These are phyloP conservation scores for Nerophis ophidion DNA, from an alignment of 2,113 vertebrate genomes.

Conservation along the genomic window DNA sequence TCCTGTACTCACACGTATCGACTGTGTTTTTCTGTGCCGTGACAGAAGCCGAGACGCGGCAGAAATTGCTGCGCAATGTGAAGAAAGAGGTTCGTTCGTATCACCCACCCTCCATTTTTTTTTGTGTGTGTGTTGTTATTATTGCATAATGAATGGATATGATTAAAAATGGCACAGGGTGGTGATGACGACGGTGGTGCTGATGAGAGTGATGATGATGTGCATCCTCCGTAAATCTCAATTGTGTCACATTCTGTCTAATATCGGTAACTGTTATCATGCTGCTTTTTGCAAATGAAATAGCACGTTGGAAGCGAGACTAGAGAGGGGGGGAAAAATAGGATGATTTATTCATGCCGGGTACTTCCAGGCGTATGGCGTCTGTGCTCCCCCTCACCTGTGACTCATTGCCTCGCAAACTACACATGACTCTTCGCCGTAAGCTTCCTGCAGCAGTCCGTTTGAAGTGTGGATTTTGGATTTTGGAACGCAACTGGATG, in stretches of 20 bases:
- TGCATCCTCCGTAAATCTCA: no score
- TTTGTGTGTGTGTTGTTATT: no score
- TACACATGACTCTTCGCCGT: conserved; percentile 26
- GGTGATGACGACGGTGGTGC: conserved; percentile 14
- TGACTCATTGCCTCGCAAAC: conserved; percentile 63
- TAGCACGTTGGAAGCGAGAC: no score
- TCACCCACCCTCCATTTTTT: background rate
- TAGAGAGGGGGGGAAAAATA: conserved; percentile 13
- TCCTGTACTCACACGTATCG: conserved; percentile 17
- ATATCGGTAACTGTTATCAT: no score
- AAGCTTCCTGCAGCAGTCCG: conserved; percentile 32
- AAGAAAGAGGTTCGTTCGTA: conserved; percentile 84
- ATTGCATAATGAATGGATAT: background rate
- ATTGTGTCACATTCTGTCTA: no score
- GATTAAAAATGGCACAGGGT: background rate
- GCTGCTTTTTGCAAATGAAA: no score
- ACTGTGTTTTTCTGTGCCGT: conserved; percentile 55
- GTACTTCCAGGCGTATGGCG: conserved; percentile 29
- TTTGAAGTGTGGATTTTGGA: no score
- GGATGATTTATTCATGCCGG: conserved; percentile 44
- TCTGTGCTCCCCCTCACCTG: conserved; percentile 53
- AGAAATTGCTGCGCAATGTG: conserved; percentile 86
- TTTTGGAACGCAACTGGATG: background rate
- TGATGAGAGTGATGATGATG: conserved; percentile 15
- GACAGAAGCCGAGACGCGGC: conserved; percentile 86